These are phyloP conservation scores for Macaria liturata DNA, from an alignment of 2,888 invertebrate species.

Conservation along the genomic window DNA sequence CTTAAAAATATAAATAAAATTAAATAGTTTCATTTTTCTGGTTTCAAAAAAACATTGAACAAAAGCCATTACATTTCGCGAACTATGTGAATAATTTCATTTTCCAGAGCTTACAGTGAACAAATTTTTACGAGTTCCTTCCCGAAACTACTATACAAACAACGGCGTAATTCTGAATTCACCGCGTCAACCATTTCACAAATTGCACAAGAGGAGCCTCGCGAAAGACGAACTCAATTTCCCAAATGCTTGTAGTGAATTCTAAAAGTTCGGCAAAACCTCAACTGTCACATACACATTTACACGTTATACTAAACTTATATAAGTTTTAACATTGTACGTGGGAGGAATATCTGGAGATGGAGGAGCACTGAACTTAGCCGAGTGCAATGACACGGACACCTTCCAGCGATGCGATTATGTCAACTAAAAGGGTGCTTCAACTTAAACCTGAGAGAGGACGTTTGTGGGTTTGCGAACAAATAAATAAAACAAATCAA, in stretches of 20 bases:
- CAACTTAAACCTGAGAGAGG: conserved; percentile 26
- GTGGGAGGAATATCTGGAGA: conserved; percentile 58
- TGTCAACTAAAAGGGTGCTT: conserved; percentile 44
- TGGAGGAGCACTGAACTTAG: conserved; percentile 64
- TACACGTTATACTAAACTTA: conserved; percentile 38
- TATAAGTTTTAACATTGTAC: conserved; percentile 61
- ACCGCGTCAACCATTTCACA: conserved; percentile 7
- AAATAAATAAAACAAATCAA: too few relatives aligned
- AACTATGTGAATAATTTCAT: too few relatives aligned
- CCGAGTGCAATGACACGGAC: conserved; percentile 66
- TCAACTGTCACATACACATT: conserved; percentile 53
- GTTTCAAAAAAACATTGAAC: too few relatives aligned
- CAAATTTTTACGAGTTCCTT: too few relatives aligned
- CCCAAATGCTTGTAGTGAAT: conserved; percentile 37
- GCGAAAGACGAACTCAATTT: conserved; percentile 44
- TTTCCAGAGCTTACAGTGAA: too few relatives aligned
- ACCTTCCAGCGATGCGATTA: conserved; percentile 31
- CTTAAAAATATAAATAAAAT: too few relatives aligned
- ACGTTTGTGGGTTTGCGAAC: conserved; percentile 7
- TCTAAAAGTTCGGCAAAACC: conserved; percentile 34
- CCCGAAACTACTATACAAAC: background rate
- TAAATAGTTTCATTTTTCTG: too few relatives aligned
- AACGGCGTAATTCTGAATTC: conserved; percentile 7
- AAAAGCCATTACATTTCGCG: too few relatives aligned
- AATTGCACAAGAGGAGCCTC: conserved; percentile 17